Evolutionary conservation across 2,113 vertebrate species (phyloP), one percentile per base, ranked within the genome.

Genomic region (Syngnathoides biaculeatus): DNA sequence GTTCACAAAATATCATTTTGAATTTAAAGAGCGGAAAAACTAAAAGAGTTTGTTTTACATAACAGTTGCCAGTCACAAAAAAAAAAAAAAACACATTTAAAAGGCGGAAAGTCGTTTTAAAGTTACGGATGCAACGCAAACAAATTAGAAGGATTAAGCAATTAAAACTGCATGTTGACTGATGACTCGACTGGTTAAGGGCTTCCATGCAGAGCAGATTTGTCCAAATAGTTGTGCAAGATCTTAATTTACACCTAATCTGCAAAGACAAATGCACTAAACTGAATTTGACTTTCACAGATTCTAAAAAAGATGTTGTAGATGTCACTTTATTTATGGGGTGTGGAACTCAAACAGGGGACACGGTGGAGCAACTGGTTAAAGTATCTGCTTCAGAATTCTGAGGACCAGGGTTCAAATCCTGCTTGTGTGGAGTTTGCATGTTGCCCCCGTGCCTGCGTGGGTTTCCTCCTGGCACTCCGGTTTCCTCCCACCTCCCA

Each of bases 141-240:
- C 58, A 40, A 52, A 43, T 71, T 59, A 71, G 20, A 30, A 8
- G 56, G 60, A 72, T 59, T 60, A 55, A 77, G 67, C 65, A 55
- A 76, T 79, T 81, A 53, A 80, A 73, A 60, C 38, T 15, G 68
- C 19, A 11, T 13, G 11, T 73, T 73, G 73, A 53, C n/a, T 72
- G 40, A 38, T 5, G 65, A 52, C 60, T 77, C n/a, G 1, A 68
- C 73, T 74, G 45, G 67, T 76, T 72, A 56, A 59, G 55, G 17
- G 42, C 26, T 67, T 72, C 19, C 52, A 72, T 11, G 9, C 55
- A 26, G 42, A 62, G n/a, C 30, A 1, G n/a, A 59, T 62, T 27
- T 61, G 55, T 35, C 58, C 58, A 79, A 69, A 74, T 30, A 72
- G 2, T 43, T 56, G 65, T 64, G 11, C 60, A 57, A 63, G 47